Conservation (phyloP, 1,140 invertebrate genomes). For the Drosophila bocqueti region DNA sequence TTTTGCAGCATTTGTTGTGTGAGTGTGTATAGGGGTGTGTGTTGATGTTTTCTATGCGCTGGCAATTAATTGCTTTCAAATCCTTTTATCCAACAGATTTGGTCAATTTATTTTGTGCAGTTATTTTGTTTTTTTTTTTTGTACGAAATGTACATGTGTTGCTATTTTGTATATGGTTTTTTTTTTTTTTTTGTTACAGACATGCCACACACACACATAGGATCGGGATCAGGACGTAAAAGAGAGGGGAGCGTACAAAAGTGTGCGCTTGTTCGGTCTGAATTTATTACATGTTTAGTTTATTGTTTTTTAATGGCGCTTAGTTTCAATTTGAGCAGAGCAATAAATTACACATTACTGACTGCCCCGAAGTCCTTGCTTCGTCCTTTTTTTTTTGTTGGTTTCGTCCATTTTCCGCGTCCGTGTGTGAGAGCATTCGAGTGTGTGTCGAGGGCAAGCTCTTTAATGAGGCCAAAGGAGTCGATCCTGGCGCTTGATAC, state of each 20-base stretch:
- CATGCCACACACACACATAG: slow-evolving; percentile 4
- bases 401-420: background rate
- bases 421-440: background rate
- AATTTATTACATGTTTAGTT: slow-evolving; percentile 82
- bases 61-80: slow-evolving; percentile 82
- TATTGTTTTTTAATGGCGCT: slow-evolving; percentile 82
- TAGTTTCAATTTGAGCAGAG: slow-evolving; percentile 78
- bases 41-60: slow-evolving; percentile 64
- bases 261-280: slow-evolving; percentile 31
- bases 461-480: slow-evolving; percentile 56
- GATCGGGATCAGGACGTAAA: slow-evolving; percentile 9
- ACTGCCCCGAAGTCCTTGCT: slow-evolving; percentile 30
- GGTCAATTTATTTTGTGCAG: slow-evolving; percentile 80
- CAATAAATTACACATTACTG: slow-evolving; percentile 80
- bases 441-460: slow-evolving; percentile 23
- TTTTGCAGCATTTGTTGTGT: slow-evolving; percentile 18
- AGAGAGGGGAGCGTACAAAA: slow-evolving; percentile 1
- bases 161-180: slow-evolving; percentile 1
- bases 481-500: slow-evolving; percentile 37
- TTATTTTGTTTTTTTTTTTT: slow-evolving; percentile 55
- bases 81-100: slow-evolving; percentile 83
- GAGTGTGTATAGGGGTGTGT: slow-evolving; percentile 3
- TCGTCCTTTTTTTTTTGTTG: slow-evolving; percentile 2
- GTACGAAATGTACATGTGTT: slow-evolving; percentile 12
- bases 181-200: slow-evolving; percentile 10